phyloP scores from a whole-genome alignment of 2,113 vertebrate species.

The Paratilapia polleni region DNA sequence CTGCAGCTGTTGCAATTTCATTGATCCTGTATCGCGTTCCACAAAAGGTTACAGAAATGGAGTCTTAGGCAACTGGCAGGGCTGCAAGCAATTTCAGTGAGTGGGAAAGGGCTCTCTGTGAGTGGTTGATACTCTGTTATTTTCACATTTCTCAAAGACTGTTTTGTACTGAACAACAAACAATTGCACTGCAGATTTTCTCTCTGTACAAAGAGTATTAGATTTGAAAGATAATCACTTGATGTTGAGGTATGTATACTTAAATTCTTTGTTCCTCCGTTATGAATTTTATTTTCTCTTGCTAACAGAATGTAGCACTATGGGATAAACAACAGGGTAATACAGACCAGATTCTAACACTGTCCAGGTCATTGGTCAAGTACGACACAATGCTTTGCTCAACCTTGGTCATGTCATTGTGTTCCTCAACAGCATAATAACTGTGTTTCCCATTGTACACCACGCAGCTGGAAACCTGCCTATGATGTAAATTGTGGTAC shows the following conservation, averaged over 20 bases:
- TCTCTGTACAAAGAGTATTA: not conserved
- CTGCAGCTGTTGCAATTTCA: slow-evolving; percentile 64
- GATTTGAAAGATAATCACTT: not conserved
- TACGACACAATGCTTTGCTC: not conserved
- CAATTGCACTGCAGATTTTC: not conserved
- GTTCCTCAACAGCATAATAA: slow-evolving; percentile 22
- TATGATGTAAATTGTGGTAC: slow-evolving; percentile 29
- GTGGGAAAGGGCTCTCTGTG: slow-evolving; percentile 3
- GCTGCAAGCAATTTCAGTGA: slow-evolving; percentile 44
- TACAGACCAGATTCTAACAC: not conserved
- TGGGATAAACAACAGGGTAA: not conserved
- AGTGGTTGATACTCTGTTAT: not conserved
- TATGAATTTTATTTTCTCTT: not conserved
- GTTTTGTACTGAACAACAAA: slow-evolving; percentile 25
- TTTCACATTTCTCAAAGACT: slow-evolving; percentile 16
- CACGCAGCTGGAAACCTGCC: slow-evolving; percentile 40
- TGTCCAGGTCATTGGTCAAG: slow-evolving; percentile 22
- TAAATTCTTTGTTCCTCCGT: not conserved
- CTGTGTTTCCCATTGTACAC: not conserved
- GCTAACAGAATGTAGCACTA: not conserved
- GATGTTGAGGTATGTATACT: not conserved
- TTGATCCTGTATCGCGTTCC: slow-evolving; percentile 66
- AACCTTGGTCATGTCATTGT: slow-evolving; percentile 4
- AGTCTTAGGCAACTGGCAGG: slow-evolving; percentile 23
- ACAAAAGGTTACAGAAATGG: slow-evolving; percentile 70